A percentile compares a stretch with the other conserved stretches of the same genome.
phyloP scores from a whole-genome alignment of 2,797 vertebrate species.

The Helicolenus hilgendorfi region DNA sequence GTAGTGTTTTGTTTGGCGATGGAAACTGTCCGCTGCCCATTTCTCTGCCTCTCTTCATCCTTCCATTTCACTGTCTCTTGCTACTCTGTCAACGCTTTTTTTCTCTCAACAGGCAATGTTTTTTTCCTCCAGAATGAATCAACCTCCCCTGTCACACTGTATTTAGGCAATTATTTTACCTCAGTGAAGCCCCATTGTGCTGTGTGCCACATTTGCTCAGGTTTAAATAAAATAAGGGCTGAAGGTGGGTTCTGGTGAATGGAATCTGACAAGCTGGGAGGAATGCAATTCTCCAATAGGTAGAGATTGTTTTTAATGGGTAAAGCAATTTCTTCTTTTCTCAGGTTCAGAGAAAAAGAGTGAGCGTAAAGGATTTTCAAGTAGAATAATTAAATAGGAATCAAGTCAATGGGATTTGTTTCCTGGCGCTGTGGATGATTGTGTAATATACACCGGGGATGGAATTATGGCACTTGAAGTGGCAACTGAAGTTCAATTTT shows the following conservation, averaged over 20 bases:
- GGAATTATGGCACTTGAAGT: conserved; percentile 66
- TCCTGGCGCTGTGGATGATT: conserved; percentile 62
- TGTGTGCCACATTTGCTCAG: conserved; percentile 55
- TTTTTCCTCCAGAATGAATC: conserved; percentile 69
- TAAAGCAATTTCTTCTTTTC: conserved; percentile 40
- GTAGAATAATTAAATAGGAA: conserved; percentile 81
- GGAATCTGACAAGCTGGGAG: conserved; percentile 54
- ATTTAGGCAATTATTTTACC: conserved; percentile 80
- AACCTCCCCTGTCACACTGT: conserved; percentile 62
- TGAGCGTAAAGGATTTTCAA: conserved; percentile 61
- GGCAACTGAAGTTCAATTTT: conserved; percentile 68
- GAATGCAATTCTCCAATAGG: conserved; percentile 54
- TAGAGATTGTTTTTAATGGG: conserved; percentile 33
- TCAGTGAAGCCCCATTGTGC: conserved; percentile 52
- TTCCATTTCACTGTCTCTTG: conserved; percentile 44
- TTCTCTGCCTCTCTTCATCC: conserved; percentile 22
- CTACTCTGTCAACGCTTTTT: conserved; percentile 63
- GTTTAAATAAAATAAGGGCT: conserved; percentile 69
- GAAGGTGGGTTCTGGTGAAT: conserved; percentile 57
- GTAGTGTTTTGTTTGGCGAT: conserved; percentile 69
- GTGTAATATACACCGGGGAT: conserved; percentile 63
- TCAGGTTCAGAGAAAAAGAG: conserved; percentile 46
- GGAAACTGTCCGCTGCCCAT: conserved; percentile 36
- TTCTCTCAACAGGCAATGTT: conserved; percentile 43
- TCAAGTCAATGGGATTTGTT: conserved; percentile 78